A percentile compares a stretch with the other conserved stretches of the same genome.
Evolutionary conservation across 2,888 invertebrate genomes (phyloP).

Genomic region (Beris morrisii): DNA sequence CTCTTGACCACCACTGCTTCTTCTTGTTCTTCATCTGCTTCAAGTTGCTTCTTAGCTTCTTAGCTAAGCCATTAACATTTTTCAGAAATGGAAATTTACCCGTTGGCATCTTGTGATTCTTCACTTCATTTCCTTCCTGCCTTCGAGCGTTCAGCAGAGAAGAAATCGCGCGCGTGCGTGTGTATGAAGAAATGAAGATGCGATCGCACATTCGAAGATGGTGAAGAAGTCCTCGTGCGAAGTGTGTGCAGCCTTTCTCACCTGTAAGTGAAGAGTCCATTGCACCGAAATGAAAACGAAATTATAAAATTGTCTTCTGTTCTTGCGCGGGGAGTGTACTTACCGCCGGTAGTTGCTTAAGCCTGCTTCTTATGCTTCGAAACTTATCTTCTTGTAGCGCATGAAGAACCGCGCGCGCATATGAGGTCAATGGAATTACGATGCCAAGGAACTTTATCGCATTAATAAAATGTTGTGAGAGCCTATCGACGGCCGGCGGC

Average conservation of each 20-base stretch:
- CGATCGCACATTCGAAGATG: too few species aligned
- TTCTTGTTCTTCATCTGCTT: too few species aligned
- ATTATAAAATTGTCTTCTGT: constrained; percentile 12
- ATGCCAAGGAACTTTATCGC: constrained; percentile 29
- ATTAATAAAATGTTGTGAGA: constrained; percentile 7
- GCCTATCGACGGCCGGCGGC: neutral
- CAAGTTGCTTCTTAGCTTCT: too few species aligned
- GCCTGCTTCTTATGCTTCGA: neutral
- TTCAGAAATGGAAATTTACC: too few species aligned
- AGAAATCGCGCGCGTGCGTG: too few species aligned
- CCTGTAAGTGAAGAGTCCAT: constrained; percentile 14
- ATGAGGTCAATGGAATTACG: constrained; percentile 26
- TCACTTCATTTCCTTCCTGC: too few species aligned
- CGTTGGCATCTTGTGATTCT: too few species aligned
- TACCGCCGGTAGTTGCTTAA: neutral
- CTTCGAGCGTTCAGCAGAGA: too few species aligned
- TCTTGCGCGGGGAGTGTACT: neutral
- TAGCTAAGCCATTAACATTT: too few species aligned
- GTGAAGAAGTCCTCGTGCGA: too few species aligned
- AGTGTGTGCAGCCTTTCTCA: constrained; percentile 9
- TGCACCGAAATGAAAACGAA: constrained; percentile 29
- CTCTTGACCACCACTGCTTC: too few species aligned
- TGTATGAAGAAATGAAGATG: too few species aligned
- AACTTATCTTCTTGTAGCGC: neutral
- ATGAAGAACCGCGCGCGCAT: constrained; percentile 12